These are phyloP conservation scores for Melieria omissa DNA, from an alignment of 2,888 invertebrate species.

Conservation along the genomic window DNA sequence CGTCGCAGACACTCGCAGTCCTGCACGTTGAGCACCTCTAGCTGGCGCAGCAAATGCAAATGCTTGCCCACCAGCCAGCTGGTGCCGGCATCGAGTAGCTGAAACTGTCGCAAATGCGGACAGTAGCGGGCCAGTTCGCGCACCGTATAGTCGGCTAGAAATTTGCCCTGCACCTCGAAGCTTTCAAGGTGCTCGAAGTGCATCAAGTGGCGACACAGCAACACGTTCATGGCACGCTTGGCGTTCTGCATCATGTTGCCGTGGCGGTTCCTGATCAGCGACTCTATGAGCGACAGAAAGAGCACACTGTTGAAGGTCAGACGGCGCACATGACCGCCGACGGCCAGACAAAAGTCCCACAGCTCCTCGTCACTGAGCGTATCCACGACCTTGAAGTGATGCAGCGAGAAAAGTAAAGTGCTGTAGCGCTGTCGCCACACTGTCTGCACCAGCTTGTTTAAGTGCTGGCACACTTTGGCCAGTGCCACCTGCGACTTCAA, in stretches of 20 bases:
- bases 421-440: slow-evolving; percentile 30
- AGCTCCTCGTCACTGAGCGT: slow-evolving; percentile 20
- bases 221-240: slow-evolving; percentile 41
- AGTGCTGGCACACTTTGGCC: slow-evolving; percentile 33
- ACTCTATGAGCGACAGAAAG: slow-evolving; percentile 21
- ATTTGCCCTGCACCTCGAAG: slow-evolving; percentile 43
- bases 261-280: slow-evolving; percentile 10
- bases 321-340: slow-evolving; percentile 21
- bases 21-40: slow-evolving; percentile 41
- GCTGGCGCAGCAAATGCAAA: slow-evolving; percentile 35
- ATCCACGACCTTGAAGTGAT: slow-evolving; percentile 22
- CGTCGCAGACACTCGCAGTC: slow-evolving; percentile 41
- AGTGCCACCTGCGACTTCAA: slow-evolving; percentile 31
- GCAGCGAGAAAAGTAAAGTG: slow-evolving; percentile 24
- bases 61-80: slow-evolving; percentile 41
- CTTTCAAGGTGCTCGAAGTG: slow-evolving; percentile 37
- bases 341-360: slow-evolving; percentile 31
- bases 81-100: slow-evolving; percentile 41
- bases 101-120: slow-evolving; percentile 34
- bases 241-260: slow-evolving; percentile 43
- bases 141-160: slow-evolving; percentile 42
- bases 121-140: slow-evolving; percentile 42
- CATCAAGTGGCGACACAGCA: slow-evolving; percentile 42
- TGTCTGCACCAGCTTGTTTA: slow-evolving; percentile 18
- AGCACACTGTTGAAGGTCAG: slow-evolving; percentile 27